A percentile compares a stretch with the other conserved stretches of the same genome.
phyloP scores from a whole-genome alignment of 2,113 vertebrate genomes.

The Furnarius figulus region DNA sequence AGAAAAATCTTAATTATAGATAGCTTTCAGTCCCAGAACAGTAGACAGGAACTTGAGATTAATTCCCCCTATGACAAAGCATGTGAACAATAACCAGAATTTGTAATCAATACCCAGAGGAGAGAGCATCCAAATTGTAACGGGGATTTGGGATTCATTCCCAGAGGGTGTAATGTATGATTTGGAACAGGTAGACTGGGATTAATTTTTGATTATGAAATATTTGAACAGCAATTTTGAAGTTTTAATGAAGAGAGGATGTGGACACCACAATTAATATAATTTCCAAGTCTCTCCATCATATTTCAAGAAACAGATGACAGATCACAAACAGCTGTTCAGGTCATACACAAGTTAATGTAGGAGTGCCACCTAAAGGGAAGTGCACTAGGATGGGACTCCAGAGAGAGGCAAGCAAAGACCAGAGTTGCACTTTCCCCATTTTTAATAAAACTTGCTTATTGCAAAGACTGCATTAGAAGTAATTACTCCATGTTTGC shows the following conservation, averaged over 20 bases:
- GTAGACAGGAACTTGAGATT: slow-evolving; percentile 55
- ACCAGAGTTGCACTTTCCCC: not conserved
- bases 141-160: slow-evolving; percentile 61
- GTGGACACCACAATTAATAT: slow-evolving; percentile 46
- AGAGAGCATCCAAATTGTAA: slow-evolving; percentile 60
- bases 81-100: slow-evolving; percentile 67
- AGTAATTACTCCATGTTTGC: slow-evolving; percentile 23
- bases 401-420: not conserved
- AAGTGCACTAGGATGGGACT: not conserved
- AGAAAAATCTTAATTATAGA: slow-evolving; percentile 70
- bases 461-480: not conserved
- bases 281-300: slow-evolving; percentile 9
- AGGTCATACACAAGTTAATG: not conserved
- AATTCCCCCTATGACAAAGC: slow-evolving; percentile 59
- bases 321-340: not conserved
- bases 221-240: slow-evolving; percentile 55
- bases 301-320: slow-evolving; percentile 10
- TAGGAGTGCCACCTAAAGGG: slow-evolving; percentile 48
- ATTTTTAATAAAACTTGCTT: slow-evolving; percentile 10
- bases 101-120: slow-evolving; percentile 64
- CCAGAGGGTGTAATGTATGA: slow-evolving; percentile 42
- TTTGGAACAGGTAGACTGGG: slow-evolving; percentile 63
- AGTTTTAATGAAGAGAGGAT: slow-evolving; percentile 52
- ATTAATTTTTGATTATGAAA: slow-evolving; percentile 68
- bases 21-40: slow-evolving; percentile 67